Evolutionary conservation across 2,113 vertebrate species (phyloP).

Genomic region (Hippocampus comes): DNA sequence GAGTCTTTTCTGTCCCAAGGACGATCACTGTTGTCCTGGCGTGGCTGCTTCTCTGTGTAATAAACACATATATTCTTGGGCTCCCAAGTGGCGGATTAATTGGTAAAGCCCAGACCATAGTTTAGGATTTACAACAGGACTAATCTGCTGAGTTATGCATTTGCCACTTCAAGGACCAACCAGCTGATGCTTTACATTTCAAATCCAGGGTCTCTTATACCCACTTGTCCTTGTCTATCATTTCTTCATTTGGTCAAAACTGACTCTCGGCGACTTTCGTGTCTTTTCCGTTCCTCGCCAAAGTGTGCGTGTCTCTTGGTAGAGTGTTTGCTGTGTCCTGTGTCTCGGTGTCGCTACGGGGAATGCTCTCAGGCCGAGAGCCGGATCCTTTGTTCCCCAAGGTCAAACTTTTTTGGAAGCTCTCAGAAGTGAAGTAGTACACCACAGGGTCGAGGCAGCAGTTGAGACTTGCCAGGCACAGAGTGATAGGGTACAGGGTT

Average conservation of each 20-base stretch:
- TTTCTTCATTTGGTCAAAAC: conserved; percentile 41
- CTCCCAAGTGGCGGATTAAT: conserved; percentile 54
- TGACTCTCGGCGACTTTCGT: conserved; percentile 64
- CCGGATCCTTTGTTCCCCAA: conserved; percentile 74
- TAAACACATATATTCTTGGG: conserved; percentile 55
- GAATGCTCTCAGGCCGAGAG: conserved; percentile 79
- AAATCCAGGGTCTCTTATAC: conserved; percentile 23
- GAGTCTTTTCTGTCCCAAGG: conserved; percentile 28
- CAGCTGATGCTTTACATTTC: conserved; percentile 40
- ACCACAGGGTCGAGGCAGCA: conserved; percentile 97
- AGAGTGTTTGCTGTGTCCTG: conserved; percentile 54
- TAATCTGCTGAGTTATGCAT: conserved; percentile 70
- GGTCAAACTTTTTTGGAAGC: conserved; percentile 94
- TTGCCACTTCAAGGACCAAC: conserved; percentile 54
- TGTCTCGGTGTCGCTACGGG: conserved; percentile 78
- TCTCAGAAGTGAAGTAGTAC: conserved; percentile 97
- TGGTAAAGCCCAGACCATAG: conserved; percentile 63
- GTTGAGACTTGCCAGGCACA: conserved; percentile 91
- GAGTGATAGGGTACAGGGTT: conserved; percentile 90
- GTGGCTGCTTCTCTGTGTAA: conserved; percentile 20
- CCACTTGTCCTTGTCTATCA: conserved; percentile 16
- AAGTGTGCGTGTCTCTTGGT: conserved; percentile 64
- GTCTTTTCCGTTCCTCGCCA: conserved; percentile 82
- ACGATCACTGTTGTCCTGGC: conserved; percentile 24
- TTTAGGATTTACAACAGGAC: conserved; percentile 60